Evolutionary conservation across 2,113 vertebrate genomes (phyloP), one percentile per base, ranked within the genome.

Genomic region (Budorcas taxicolor): DNA sequence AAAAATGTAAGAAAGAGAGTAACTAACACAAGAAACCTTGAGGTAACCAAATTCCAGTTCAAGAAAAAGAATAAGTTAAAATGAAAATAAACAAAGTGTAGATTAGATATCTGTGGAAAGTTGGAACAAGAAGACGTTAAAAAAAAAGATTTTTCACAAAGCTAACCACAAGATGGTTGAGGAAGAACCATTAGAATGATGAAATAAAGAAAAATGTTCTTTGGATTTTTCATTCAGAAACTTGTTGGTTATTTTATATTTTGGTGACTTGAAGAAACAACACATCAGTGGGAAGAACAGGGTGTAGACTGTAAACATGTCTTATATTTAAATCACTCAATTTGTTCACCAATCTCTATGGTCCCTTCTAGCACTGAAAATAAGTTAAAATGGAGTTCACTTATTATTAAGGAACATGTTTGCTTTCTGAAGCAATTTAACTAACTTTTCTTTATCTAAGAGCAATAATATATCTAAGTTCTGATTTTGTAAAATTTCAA

Each of bases 341-440:
- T 91, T 82, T 71, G 27, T 88, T 86, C 23, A 45, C 5, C 14
- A 64, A 84, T 82, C 5, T 64, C 53, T 74, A 19, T n/a, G 76
- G 87, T 10, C 47, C 43, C 36, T 95, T 93, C 33, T 78, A 92
- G 23, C 47, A 86, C 1, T 81, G 36, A 50, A 80, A 57, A 52
- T 88, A 55, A 21, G 31, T 95, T 90, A 71, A 87, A 93, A 62
- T 55, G 11, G 50, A 25, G 82, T 53, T 76, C 17, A 62, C 14
- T 93, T 92, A 50, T 92, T 86, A 67, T 19, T 64, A 81, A 83
- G 31, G 80, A 84, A 58, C 1, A n/a, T 58, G 16, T 92, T 92
- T 90, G 33, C 45, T 92, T 76, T 94, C 36, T 85, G 53, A 97
- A 95, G 58, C 89, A 95, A 91, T 94, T 57, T 67, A 95, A 89